Base-by-base conservation (phyloP, 2,888 invertebrate species). In the Hydraecia micacea region DNA sequence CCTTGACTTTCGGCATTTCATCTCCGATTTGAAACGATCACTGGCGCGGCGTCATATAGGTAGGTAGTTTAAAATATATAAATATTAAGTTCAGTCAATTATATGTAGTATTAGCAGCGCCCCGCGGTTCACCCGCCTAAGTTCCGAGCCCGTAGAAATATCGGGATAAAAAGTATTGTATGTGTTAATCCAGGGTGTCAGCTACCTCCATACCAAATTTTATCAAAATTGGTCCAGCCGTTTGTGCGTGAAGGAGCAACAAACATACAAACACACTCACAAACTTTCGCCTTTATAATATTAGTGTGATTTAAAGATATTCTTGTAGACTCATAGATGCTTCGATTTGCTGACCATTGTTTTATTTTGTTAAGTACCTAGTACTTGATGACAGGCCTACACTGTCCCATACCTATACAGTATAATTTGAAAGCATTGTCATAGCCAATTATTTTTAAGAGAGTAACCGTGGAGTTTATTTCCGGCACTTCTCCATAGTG, bases 1-100 rank as follows among this genome's bases (percentile, higher is more conserved):
- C 68, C 78, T 78, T 65, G 55, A 77, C 78, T 46, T 77, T 46
- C 9, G 36, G 25, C 18, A 9, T 28, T 55, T 36, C 8, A 42
- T 68, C 21, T 55, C 28, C n/a, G 36, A 69, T 55, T 52, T 62
- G 21, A 55, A 66, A 39, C 25, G 2, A 65, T 46, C 28, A 36
- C 15, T 36, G n/a, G 11, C 9, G 21, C 15, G 39, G 2, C 39
- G 42, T 68, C 28, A 18, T n/a, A 5, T 32, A 62, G 8, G 18
- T 62, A 9, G 7, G 18, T 62, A 9, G 7, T 32, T 67, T n/a
- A 62, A 15, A 58, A 58, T 32, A 36, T 66, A 49, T 49, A 42
- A 55, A 55, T 55, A 67, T 36, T n/a, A 18, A 36, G 0, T 49
- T 28, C 18, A 49, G 39, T 69, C 21, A 69, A 32, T 52, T 52